Base-by-base conservation (phyloP, 2,888 invertebrate species). In the Halictus ligatus region DNA sequence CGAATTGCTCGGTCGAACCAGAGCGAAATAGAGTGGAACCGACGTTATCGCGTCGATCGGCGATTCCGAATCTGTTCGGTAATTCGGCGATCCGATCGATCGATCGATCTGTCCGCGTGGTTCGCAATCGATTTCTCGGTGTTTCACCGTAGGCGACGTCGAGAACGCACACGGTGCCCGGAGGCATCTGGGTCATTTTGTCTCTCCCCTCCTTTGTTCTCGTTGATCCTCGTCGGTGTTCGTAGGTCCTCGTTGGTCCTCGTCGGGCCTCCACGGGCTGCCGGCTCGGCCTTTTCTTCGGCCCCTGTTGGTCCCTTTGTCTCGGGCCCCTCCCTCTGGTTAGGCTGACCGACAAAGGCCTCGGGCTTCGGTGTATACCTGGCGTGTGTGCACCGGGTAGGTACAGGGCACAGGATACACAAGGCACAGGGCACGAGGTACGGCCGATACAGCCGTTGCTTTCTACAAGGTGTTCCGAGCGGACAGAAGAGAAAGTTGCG, bases 221-320 rank as follows among this genome's bases (percentile, higher is more conserved):
- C 29, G 64, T 64, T 1, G 25, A 35, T 35, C 35, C 5, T 35
- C 35, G 35, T 35, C 35, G 35, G 35, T 35, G 1, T 35, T 35
- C 35, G 35, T 35, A 35, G 35, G 54, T 21, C 18, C 54, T 21
- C 54, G 54, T 54, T 7, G 18, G 54, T 54, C 18, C 54, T 21
- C 54, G 54, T 54, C 5, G 18, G 1, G 18, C 18, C 54, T 21
- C 54, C 58, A 15, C 35, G 43, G 40, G 21, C 13, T 40, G 74
- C 72, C 83, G 86, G 79, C 83, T 78, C 77, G 76, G 79, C 77
- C 81, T 40, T 69, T 64, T 91, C 12, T 58, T 82, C 72, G 73
- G 89, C 91, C 91, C 82, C 88, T 79, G 86, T 89, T 84, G 89
- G 91, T 89, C 93, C 91, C 92, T 92, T 91, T 91, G 91, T 92